These are phyloP conservation scores for Scolopax mira DNA, from an alignment of 2,113 vertebrate genomes.

Conservation along the genomic window DNA sequence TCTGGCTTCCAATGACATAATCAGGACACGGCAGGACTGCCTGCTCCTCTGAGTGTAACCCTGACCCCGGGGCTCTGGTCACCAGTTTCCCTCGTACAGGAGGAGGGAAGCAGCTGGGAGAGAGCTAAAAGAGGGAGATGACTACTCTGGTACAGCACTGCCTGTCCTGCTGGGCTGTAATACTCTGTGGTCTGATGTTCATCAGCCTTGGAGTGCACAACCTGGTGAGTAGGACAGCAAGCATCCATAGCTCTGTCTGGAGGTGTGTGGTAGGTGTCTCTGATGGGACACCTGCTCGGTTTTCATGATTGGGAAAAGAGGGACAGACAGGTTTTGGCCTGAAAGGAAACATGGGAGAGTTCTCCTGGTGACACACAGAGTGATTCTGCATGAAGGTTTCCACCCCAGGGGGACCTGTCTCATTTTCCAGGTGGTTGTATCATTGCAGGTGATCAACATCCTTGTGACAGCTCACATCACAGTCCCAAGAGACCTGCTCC, in stretches of 20 bases:
- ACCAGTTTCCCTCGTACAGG: not conserved
- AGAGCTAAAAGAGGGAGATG: slow-evolving; percentile 30
- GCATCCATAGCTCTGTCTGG: too few relatives aligned
- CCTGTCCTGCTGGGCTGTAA: not conserved
- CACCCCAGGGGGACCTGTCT: not conserved
- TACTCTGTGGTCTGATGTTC: not conserved
- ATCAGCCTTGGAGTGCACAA: not conserved
- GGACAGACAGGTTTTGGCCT: not conserved
- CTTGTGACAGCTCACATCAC: not conserved
- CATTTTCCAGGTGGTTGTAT: not conserved
- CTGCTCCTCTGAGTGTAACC: not conserved
- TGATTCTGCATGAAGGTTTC: not conserved
- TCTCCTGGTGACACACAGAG: not conserved
- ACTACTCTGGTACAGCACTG: not conserved
- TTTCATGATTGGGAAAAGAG: not conserved
- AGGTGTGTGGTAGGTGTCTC: not conserved
- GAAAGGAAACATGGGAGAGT: fast-evolving
- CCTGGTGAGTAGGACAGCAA: not conserved
- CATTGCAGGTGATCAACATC: not conserved
- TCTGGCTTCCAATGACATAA: slow-evolving; percentile 58
- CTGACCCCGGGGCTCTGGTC: slow-evolving; percentile 11
- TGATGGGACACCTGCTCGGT: not conserved
- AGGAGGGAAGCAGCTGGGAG: slow-evolving; percentile 22
- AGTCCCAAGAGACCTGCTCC: not conserved
- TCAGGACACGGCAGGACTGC: not conserved